These are phyloP conservation scores for Pammene fasciana DNA, from an alignment of 2,888 invertebrate species.

Conservation along the genomic window DNA sequence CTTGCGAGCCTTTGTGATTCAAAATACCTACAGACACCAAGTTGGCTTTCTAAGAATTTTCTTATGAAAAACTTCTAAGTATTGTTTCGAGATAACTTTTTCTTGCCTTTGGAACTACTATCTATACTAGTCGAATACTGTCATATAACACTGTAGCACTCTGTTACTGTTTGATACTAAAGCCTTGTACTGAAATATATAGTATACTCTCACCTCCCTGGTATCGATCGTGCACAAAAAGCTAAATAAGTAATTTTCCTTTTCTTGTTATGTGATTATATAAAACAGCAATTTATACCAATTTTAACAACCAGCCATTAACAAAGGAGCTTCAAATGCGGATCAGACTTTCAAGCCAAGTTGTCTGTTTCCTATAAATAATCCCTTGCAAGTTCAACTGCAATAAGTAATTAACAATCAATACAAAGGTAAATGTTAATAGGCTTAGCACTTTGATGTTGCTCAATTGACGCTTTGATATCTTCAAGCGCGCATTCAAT, in stretches of 20 bases:
- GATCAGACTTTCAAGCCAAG: neutral
- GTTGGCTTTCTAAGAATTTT: neutral
- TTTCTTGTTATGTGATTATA: too few species aligned
- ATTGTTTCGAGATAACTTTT: neutral
- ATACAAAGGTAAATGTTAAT: neutral
- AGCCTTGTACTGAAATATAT: too few species aligned
- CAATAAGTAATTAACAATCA: neutral
- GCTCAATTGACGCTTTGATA: slow-evolving; percentile 14
- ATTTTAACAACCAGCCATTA: too few species aligned
- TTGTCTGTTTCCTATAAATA: neutral
- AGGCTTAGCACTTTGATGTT: slow-evolving; percentile 3
- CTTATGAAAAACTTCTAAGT: neutral
- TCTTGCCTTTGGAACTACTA: too few species aligned
- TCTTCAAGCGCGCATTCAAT: slow-evolving; percentile 21
- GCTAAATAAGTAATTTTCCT: too few species aligned
- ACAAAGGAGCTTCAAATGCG: neutral
- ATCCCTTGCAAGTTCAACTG: neutral
- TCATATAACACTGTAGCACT: neutral
- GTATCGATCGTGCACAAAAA: too few species aligned
- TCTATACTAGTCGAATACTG: neutral
- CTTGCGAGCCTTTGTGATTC: slow-evolving; percentile 10
- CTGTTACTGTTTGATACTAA: too few species aligned
- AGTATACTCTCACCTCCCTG: too few species aligned
- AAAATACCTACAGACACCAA: slow-evolving; percentile 1
- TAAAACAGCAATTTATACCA: too few species aligned